Evolutionary conservation across 2,113 vertebrate species (phyloP).

Genomic region (Mohoua ochrocephala): DNA sequence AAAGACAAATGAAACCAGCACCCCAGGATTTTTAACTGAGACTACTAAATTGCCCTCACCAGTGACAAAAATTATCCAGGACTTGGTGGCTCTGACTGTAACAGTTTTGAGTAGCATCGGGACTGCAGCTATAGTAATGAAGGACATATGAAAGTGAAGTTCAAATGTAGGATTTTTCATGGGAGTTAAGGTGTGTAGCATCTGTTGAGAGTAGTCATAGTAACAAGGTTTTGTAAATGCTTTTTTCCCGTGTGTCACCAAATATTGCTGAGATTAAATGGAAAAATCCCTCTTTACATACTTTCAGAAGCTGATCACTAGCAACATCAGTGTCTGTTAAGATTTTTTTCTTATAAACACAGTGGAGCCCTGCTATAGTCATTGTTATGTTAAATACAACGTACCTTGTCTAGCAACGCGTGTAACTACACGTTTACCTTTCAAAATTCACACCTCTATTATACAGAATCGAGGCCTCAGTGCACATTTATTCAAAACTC

Average conservation of each 20-base stretch:
- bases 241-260: not conserved
- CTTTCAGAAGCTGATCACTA: not conserved
- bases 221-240: not conserved
- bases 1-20: not conserved
- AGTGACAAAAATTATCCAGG: not conserved
- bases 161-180: not conserved
- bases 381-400: not conserved
- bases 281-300: not conserved
- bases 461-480: not conserved
- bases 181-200: not conserved
- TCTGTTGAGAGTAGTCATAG: not conserved
- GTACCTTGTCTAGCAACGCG: not conserved
- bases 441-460: not conserved
- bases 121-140: not conserved
- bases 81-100: not conserved
- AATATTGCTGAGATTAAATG: not conserved
- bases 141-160: not conserved
- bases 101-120: not conserved
- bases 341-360: not conserved
- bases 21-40: not conserved
- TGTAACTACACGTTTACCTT: not conserved
- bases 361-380: not conserved
- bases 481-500: not conserved
- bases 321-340: not conserved
- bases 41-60: not conserved